Conservation (phyloP, 2,113 vertebrate species). For the Nycticorax nycticorax region DNA sequence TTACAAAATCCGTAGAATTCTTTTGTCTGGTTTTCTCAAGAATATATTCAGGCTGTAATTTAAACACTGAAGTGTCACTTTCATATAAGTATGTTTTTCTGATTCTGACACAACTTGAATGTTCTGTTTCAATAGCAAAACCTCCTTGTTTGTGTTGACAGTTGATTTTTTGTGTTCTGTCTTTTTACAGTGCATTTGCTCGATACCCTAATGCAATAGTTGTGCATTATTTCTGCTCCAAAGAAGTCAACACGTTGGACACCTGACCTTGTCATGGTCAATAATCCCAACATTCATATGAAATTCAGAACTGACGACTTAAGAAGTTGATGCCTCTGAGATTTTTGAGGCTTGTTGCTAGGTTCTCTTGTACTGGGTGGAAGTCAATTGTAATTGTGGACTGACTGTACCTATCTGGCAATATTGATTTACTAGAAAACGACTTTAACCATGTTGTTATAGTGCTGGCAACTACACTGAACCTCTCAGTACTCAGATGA, state of each 20-base stretch:
- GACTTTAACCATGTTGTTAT: not conserved
- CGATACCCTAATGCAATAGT: conserved; percentile 95
- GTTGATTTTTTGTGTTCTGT: conserved; percentile 9
- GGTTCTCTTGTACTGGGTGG: not conserved
- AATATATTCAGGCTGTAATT: not conserved
- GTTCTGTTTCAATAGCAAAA: not conserved
- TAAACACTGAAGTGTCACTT: not conserved
- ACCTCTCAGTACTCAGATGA: conserved; percentile 5
- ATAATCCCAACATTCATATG: not conserved
- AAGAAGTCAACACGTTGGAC: conserved; percentile 88
- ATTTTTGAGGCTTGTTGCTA: conserved; percentile 22
- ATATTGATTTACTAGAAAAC: conserved; percentile 46
- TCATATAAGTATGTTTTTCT: not conserved
- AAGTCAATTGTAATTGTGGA: conserved; percentile 33
- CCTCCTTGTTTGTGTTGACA: not conserved
- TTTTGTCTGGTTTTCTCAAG: not conserved
- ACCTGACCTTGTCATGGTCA: conserved; percentile 70
- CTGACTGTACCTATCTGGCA: conserved; percentile 8
- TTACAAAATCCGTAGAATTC: not conserved
- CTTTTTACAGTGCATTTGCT: conserved; percentile 88
- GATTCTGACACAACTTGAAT: not conserved
- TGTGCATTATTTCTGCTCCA: conserved; percentile 99
- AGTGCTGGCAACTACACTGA: conserved; percentile 16
- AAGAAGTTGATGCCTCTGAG: not conserved
- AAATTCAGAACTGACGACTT: not conserved